Conservation (phyloP, 2,888 invertebrate species). For the Blastobasis lacticolella region DNA sequence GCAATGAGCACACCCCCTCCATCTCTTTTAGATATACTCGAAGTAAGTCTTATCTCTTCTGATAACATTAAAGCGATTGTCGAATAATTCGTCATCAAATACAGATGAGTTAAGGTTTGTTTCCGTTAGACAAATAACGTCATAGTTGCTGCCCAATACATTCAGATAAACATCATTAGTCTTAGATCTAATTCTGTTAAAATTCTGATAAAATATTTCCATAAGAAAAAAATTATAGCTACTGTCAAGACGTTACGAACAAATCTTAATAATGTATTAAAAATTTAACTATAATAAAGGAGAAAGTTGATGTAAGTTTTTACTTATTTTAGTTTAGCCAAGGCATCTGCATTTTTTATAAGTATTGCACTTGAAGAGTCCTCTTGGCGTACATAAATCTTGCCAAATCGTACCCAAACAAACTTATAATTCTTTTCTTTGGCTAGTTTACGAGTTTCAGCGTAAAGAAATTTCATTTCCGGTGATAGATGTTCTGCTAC, state of each 20-base stretch:
- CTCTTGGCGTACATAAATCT: constrained; percentile 2
- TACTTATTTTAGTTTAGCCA: background rate
- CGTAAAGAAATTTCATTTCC: constrained; percentile 6
- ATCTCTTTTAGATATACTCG: background rate
- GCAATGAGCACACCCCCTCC: constrained; percentile 14
- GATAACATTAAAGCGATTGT: constrained; percentile 1
- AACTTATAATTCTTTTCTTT: constrained; percentile 3
- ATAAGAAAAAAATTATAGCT: background rate
- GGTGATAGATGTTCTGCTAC: constrained; percentile 10
- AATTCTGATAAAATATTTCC: constrained; percentile 4
- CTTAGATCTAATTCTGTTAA: constrained; percentile 7
- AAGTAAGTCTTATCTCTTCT: constrained; percentile 1
- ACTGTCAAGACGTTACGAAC: background rate
- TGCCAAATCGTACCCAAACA: constrained; percentile 6
- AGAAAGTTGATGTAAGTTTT: background rate
- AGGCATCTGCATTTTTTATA: background rate
- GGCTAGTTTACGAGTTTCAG: background rate
- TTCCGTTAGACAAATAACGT: constrained; percentile 4
- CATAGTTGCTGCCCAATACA: constrained; percentile 1
- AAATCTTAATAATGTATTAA: background rate
- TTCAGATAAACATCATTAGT: constrained; percentile 3
- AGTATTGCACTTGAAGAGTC: background rate
- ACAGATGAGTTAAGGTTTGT: constrained; percentile 5
- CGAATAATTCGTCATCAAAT: constrained; percentile 3
- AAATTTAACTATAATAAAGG: background rate